phyloP scores from a whole-genome alignment of 1,140 invertebrate species.

The Augochlora pura region DNA sequence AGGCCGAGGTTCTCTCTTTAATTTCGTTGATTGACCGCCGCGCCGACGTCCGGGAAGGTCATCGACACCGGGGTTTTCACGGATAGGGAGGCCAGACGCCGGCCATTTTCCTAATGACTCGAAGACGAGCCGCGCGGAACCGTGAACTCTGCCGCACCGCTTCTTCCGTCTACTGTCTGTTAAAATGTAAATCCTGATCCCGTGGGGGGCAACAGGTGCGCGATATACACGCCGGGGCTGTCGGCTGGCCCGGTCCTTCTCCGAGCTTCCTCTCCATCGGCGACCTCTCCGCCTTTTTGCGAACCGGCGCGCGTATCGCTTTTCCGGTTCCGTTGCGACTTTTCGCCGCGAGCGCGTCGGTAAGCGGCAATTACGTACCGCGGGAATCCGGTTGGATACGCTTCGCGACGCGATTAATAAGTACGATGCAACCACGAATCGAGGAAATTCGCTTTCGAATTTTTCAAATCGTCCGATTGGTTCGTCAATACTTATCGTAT shows the following conservation, averaged over 20 bases:
- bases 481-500: too few species aligned
- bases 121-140: slow-evolving; percentile 15
- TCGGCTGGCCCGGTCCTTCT: slow-evolving; percentile 2
- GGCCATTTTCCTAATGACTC: slow-evolving; percentile 40
- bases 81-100: neutral
- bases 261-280: neutral
- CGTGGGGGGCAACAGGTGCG: slow-evolving; percentile 61
- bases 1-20: slow-evolving; percentile 24
- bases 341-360: neutral
- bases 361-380: neutral
- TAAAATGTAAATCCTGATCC: slow-evolving; percentile 61
- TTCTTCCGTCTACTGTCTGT: slow-evolving; percentile 44
- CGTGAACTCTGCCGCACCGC: neutral
- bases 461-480: too few species aligned
- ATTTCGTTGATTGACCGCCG: slow-evolving; percentile 30
- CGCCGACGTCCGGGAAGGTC: neutral
- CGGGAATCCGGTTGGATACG: too few species aligned
- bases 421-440: too few species aligned
- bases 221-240: slow-evolving; percentile 41
- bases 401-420: neutral
- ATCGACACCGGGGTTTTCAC: neutral
- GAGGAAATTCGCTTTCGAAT: too few species aligned
- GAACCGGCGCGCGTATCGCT: neutral
- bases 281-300: neutral
- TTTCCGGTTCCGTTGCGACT: neutral